phyloP scores from a whole-genome alignment of 1,140 invertebrate genomes.

The Aphidius ervi region DNA sequence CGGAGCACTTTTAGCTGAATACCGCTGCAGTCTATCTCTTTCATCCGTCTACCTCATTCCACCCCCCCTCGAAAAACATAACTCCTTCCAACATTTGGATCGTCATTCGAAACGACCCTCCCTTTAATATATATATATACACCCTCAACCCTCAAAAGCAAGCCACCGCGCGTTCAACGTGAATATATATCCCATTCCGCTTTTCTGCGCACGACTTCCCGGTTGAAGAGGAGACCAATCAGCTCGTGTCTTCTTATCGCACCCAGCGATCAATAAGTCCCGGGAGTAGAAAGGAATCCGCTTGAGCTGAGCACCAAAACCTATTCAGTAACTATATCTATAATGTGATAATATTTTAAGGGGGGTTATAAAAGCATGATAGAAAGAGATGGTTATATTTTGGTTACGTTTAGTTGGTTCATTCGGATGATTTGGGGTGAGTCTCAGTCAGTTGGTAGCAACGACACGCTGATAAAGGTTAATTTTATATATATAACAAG shows the following conservation, averaged over 20 bases:
- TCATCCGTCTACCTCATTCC: background rate
- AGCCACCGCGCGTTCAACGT: background rate
- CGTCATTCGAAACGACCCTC: background rate
- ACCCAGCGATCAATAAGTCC: constrained; percentile 50
- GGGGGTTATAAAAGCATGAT: background rate
- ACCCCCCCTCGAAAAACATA: background rate
- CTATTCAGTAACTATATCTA: no score
- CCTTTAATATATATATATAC: no score
- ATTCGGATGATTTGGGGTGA: constrained; percentile 15
- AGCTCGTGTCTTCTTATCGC: constrained; percentile 51
- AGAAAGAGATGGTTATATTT: background rate
- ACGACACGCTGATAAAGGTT: constrained; percentile 53
- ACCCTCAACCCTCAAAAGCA: background rate
- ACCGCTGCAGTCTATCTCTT: background rate
- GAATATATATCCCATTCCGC: constrained; percentile 7
- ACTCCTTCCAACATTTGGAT: constrained; percentile 4
- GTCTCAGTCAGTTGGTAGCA: constrained; percentile 24
- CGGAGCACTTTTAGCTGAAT: background rate
- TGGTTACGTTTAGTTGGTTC: constrained; percentile 8
- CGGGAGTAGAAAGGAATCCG: constrained; percentile 51
- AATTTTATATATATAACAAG: constrained; percentile 48
- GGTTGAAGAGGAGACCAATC: constrained; percentile 40
- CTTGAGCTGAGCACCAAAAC: constrained; percentile 19
- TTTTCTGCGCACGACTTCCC: constrained; percentile 14
- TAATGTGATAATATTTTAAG: constrained; percentile 16